Base-by-base conservation (phyloP, 1,140 invertebrate species). In the Trachymyrmex septentrionalis region DNA sequence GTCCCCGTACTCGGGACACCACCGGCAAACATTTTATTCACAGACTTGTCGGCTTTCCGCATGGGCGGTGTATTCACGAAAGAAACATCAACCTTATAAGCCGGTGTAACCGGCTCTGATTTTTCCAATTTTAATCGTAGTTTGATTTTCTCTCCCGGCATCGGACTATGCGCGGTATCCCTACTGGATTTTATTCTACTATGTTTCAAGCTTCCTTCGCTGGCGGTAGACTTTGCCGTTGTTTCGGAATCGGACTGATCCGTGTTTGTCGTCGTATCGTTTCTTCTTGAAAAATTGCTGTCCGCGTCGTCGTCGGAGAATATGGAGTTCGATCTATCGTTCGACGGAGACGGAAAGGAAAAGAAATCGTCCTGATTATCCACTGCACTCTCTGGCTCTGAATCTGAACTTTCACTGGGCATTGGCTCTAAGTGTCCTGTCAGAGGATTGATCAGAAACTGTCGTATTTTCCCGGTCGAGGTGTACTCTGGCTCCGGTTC, bases 391-490 rank as follows among this genome's bases (percentile, higher is more conserved):
- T 96, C 96, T 6, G 94, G 93, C 24, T 95, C 93, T 0, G 95
- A 95, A 34, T 95, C 95, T 16, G 95, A 95, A 66, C 96, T 96
- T 87, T 97, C 97, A 88, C 96, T 97, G 5, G 96, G 96, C 96
- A 97, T 97, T 1, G 97, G 97, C 93, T 99, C 98, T 90, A 99
- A 94, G 88, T 98, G 97, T 16, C 98, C 98, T 6, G 98, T 98
- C 86, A 98, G 96, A 5, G 98, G 98, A 96, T 98, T 99, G 50
- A 98, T 98, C 3, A 98, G 96, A 95, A 97, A 97, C 92, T 97
- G 97, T 66, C 97, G 95, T 77, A 96, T 96, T 90, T 97, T 96
- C 1, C 96, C 96, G 21, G 94, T 93, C 5, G 95, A 95, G 4
- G 96, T 96, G 53, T 94, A 95, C 19, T 95, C 94, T 3, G 91